phyloP scores from a whole-genome alignment of 2,888 invertebrate genomes.

The Pyralis farinalis region DNA sequence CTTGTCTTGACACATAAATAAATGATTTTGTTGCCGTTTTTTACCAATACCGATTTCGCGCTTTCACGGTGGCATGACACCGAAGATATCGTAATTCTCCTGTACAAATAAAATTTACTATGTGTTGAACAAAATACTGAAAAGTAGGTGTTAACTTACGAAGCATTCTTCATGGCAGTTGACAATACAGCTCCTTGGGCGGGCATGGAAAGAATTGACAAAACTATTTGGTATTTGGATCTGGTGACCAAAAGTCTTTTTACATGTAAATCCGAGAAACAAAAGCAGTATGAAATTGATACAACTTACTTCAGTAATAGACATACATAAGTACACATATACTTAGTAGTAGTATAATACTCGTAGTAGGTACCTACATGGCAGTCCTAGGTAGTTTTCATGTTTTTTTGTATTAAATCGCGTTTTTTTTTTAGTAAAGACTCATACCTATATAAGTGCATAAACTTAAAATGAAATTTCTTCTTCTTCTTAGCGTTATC shows the following conservation, averaged over 20 bases:
- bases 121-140: slow-evolving; percentile 4
- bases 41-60: slow-evolving; percentile 59
- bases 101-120: slow-evolving; percentile 6
- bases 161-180: background rate
- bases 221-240: background rate
- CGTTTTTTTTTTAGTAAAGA: too few relatives aligned
- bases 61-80: slow-evolving; percentile 60
- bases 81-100: background rate
- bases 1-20: slow-evolving; percentile 73
- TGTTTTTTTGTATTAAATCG: too few relatives aligned
- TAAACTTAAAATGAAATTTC: too few relatives aligned
- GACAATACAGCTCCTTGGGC: slow-evolving; percentile 6
- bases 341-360: too few relatives aligned
- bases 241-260: background rate
- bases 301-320: too few relatives aligned
- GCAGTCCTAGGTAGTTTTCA: too few relatives aligned
- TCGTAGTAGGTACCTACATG: too few relatives aligned
- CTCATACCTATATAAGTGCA: too few relatives aligned
- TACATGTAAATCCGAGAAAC: too few relatives aligned
- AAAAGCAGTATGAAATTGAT: too few relatives aligned
- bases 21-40: slow-evolving; percentile 63
- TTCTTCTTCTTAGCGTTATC: too few relatives aligned
- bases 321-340: too few relatives aligned
- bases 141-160: slow-evolving; percentile 6
- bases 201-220: background rate